Evolutionary conservation across 2,113 vertebrate species (phyloP), one percentile per base, ranked within the genome.

Genomic region (Corydoras sp.): DNA sequence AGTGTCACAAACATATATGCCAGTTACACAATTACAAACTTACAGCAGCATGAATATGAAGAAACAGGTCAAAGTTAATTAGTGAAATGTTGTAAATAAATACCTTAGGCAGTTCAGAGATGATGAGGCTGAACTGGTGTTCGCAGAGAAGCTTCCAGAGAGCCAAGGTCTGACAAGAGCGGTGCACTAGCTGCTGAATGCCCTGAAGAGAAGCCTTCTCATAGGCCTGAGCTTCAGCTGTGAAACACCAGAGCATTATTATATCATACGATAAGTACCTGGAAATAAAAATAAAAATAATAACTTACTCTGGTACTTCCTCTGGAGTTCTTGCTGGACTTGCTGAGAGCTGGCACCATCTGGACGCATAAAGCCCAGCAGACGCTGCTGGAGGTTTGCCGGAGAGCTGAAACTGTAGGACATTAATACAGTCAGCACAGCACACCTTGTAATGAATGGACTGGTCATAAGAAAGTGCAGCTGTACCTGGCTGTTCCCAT

Each of bases 141-240:
- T 98, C 95, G 81, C 94, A 98, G 1, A 99, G 90, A 55, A 99
- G 88, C 68, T 97, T 98, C 97, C 96, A 97, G 6, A 99, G 88
- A 51, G 95, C 92, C 81, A 99, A 65, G 10, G 93, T 94, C 75
- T 99, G 95, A 81, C 91, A 96, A n/a, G 94, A 95, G 83, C 93
- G 95, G 76, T 90, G 92, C 76, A 99, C 92, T 66, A 98, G 80
- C 65, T 94, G 92, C 83, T 98, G 96, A 67, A 97, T 92, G 14
- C 93, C 92, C 83, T 99, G 95, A 80, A 99, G 90, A 9, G 95
- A 98, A 1, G 83, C 83, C 81, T 97, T 97, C 85, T 99, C 97
- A 65, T 89, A 92, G 32, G 93, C 84, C 77, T 99, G 97, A 70
- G 96, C 97, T 78, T 98, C 97, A 73, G 91, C 93, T 93, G 83